These are phyloP conservation scores for Caranx ignobilis DNA, from an alignment of 2,113 vertebrate genomes.

Conservation along the genomic window DNA sequence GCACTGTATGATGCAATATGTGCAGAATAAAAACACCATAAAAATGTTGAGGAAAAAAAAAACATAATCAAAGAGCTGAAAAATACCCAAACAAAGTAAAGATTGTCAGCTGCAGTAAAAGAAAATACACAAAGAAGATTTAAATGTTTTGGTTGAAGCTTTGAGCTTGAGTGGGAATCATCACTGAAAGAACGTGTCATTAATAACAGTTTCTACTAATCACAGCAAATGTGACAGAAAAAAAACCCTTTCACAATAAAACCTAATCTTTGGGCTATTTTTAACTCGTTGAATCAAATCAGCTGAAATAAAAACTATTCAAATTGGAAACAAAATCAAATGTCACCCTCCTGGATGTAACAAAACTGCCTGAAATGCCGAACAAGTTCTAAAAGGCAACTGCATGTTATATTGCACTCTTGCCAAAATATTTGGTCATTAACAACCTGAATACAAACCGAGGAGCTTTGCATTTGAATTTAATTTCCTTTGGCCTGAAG, in stretches of 20 bases:
- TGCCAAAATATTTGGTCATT: conserved; percentile 69
- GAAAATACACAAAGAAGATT: conserved; percentile 33
- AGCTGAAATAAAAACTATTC: conserved; percentile 35
- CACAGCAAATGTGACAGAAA: neutral
- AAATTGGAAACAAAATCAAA: conserved; percentile 16
- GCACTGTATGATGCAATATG: conserved; percentile 39
- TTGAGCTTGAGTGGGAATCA: conserved; percentile 26
- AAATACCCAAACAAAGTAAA: conserved; percentile 46
- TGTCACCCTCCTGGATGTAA: neutral
- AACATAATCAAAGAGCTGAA: conserved; percentile 17
- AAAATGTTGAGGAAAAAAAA: conserved; percentile 43
- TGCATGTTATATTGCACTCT: conserved; percentile 69
- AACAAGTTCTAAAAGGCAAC: conserved; percentile 22
- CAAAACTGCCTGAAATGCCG: conserved; percentile 13
- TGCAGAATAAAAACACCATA: conserved; percentile 41
- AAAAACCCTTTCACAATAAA: conserved; percentile 43
- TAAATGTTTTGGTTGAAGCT: conserved; percentile 35
- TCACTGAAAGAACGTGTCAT: conserved; percentile 31
- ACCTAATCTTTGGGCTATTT: conserved; percentile 9
- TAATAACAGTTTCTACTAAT: conserved; percentile 14
- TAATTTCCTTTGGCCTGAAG: conserved; percentile 31
- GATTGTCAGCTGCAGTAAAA: conserved; percentile 26
- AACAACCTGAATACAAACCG: conserved; percentile 25
- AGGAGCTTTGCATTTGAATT: conserved; percentile 23
- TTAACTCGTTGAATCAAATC: conserved; percentile 29